These are phyloP conservation scores for Dysmachus trigonus DNA, from an alignment of 2,888 invertebrate genomes.

Conservation along the genomic window DNA sequence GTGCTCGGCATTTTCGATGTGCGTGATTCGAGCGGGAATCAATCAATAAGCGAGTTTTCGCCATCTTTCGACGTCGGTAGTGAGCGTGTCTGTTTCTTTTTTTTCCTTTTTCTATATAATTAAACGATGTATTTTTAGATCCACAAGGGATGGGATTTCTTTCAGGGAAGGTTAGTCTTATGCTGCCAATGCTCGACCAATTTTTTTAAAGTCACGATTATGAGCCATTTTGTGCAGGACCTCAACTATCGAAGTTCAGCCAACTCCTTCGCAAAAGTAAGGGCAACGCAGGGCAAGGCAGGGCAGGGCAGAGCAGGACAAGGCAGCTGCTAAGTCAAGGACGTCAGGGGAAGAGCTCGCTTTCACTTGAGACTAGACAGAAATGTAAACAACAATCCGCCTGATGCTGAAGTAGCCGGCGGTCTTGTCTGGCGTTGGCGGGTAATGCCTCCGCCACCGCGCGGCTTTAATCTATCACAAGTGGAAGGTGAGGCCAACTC, in stretches of 20 bases:
- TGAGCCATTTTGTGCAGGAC: background rate
- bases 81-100: background rate
- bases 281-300: background rate
- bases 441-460: background rate
- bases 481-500: background rate
- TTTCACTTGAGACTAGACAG: background rate
- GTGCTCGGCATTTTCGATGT: background rate
- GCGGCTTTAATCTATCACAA: background rate
- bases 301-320: background rate
- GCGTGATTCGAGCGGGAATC: background rate
- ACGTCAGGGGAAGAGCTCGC: background rate
- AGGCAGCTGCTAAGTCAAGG: background rate
- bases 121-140: background rate
- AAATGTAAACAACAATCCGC: background rate
- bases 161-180: background rate
- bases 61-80: background rate
- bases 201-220: background rate
- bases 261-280: background rate
- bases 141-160: background rate
- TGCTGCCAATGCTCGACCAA: too few species aligned
- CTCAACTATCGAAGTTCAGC: background rate
- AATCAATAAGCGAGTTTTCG: background rate
- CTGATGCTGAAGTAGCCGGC: background rate
- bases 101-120: background rate
- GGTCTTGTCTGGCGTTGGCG: background rate